Evolutionary conservation across 2,888 invertebrate genomes (phyloP), one percentile per base, ranked within the genome.

Genomic region (Willowsia nigromaculata): DNA sequence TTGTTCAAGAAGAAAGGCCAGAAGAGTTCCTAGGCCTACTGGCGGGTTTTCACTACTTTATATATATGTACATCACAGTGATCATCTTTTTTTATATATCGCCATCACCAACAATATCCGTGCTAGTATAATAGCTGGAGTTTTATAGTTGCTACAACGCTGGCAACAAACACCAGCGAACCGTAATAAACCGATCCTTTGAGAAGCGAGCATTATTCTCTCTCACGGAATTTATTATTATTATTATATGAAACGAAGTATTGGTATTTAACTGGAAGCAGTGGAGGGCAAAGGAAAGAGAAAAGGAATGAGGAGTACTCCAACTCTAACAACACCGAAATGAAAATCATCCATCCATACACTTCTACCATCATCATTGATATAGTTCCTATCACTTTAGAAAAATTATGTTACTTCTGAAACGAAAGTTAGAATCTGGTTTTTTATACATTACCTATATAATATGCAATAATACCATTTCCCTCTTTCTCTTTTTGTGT

Each of bases 111-210:
- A 22, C 22, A 7, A 3, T 6, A n/a, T 15, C 33, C 27, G 37
- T 1, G 65, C 33, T 71, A n/a, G n/a, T 53, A 15, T 18, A 53
- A 53, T 3, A 56, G 25, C 9, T 25, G 5, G 18, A 22, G 25
- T 27, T 65, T 65, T n/a, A n/a, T n/a, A n/a, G n/a, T 43, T 43
- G 37, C 5, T 37, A 13, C 43, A 43, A 43, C 43, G 11, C 1
- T 13, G 7, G 56, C 22, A 22, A 53, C n/a, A 62, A 37, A 30
- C 27, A 15, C 37, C 15, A 18, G 18, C 33, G 15, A 27, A 40
- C 71, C 68, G 83, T 83, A 71, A 83, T 74, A 84, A 74, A 74
- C 74, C 71, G 71, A 84, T 74, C 56, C 84, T 71, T 37, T 43
- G 22, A 59, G 37, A 84, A 7, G 71, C 71, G 22, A 56, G 74